Conservation (phyloP, 1,140 invertebrate genomes). For the Ruditapes philippinarum region DNA sequence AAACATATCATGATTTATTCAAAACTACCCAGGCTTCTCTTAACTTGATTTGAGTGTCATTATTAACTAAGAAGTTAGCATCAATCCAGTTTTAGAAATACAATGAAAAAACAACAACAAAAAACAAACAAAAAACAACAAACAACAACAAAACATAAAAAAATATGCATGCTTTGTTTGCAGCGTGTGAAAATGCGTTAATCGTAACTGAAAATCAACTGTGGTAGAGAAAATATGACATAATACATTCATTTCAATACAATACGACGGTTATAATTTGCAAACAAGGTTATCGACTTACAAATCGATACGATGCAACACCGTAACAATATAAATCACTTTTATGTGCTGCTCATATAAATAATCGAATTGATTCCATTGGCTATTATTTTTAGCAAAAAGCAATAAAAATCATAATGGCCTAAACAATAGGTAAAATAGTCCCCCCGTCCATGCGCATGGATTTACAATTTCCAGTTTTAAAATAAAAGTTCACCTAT, state of each 20-base stretch:
- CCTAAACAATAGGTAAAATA: not conserved
- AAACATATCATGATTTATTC: too few relatives aligned
- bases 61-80: too few relatives aligned
- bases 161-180: not conserved
- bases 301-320: conserved; percentile 24
- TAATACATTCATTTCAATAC: conserved; percentile 21
- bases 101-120: too few relatives aligned
- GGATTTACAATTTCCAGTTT: not conserved
- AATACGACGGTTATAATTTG: not conserved
- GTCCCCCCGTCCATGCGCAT: not conserved
- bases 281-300: conserved; percentile 39
- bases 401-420: conserved; percentile 36
- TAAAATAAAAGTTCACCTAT: not conserved
- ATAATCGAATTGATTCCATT: not conserved
- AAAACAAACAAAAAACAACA: too few relatives aligned
- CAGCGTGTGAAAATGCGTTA: not conserved
- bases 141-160: too few relatives aligned
- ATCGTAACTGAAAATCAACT: not conserved
- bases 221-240: conserved; percentile 38
- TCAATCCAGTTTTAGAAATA: too few relatives aligned
- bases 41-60: too few relatives aligned
- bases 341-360: conserved; percentile 3
- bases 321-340: conserved; percentile 5
- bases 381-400: conserved; percentile 13
- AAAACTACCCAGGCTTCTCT: too few relatives aligned